Conservation (phyloP, 2,888 invertebrate species). For the Chromoteleia sp. region DNA sequence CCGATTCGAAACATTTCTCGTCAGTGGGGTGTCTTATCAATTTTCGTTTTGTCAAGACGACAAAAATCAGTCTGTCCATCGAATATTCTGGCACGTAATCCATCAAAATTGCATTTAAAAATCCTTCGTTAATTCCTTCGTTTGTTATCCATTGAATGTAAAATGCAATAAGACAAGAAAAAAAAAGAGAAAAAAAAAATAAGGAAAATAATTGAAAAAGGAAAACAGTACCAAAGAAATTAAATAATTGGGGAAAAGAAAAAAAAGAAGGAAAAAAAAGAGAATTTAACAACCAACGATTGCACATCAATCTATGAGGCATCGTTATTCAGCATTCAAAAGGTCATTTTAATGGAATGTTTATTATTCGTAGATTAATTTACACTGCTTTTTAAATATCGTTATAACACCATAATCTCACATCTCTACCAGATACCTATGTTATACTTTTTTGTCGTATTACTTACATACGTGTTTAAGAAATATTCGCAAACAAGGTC, state of each 20-base stretch:
- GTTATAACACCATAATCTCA: slow-evolving; percentile 56
- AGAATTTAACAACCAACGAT: slow-evolving; percentile 11
- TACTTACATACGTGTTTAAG: slow-evolving; percentile 44
- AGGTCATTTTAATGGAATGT: slow-evolving; percentile 60
- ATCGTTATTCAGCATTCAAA: slow-evolving; percentile 34
- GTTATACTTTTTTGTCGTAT: slow-evolving; percentile 40
- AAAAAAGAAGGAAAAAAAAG: not conserved
- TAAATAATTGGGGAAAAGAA: not conserved
- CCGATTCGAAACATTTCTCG: not conserved
- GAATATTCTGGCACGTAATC: slow-evolving; percentile 38
- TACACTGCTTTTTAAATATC: slow-evolving; percentile 53
- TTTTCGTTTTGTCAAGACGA: slow-evolving; percentile 10
- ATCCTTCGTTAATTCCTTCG: not conserved
- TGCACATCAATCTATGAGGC: slow-evolving; percentile 27
- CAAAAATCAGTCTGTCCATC: slow-evolving; percentile 36
- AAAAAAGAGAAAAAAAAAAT: not conserved
- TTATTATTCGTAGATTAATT: slow-evolving; percentile 55
- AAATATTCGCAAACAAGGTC: slow-evolving; percentile 30
- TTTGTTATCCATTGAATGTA: not conserved
- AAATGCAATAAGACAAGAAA: not conserved
- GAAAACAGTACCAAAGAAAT: not conserved
- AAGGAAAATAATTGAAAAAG: not conserved
- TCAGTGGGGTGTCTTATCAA: slow-evolving; percentile 15
- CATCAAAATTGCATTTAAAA: not conserved
- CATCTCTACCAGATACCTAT: slow-evolving; percentile 53